A percentile compares a stretch with the other conserved stretches of the same genome.
These are phyloP conservation scores for Lycaon pictus DNA, from an alignment of 2,113 vertebrate species.

Conservation along the genomic window DNA sequence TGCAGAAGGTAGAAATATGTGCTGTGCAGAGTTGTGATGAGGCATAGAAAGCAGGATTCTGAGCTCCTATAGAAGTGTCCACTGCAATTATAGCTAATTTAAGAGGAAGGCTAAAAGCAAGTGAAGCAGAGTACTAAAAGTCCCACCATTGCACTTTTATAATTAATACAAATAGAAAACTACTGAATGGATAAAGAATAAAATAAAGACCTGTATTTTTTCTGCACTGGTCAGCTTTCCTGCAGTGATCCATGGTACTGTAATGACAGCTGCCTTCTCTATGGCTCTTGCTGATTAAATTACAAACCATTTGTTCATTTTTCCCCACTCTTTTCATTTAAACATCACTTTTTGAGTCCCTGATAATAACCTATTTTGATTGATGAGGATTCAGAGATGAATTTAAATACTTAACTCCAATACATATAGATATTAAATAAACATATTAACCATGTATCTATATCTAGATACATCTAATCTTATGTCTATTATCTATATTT, in stretches of 20 bases:
- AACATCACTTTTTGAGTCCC: background rate
- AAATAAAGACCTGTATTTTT: background rate
- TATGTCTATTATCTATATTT: background rate
- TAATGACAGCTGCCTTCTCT: background rate
- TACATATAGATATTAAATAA: background rate
- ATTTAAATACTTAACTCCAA: background rate
- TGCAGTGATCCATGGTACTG: background rate
- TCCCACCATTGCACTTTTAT: background rate
- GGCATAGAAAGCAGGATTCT: background rate
- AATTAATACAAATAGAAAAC: background rate
- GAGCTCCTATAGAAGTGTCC: too few species aligned
- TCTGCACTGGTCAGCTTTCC: background rate
- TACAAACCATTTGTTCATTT: background rate
- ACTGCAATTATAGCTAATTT: background rate
- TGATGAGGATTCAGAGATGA: background rate
- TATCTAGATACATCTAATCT: background rate
- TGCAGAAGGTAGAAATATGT: background rate
- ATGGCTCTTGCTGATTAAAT: background rate
- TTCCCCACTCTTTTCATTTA: background rate
- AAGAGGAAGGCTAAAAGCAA: background rate
- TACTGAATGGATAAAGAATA: background rate
- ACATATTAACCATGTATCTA: background rate
- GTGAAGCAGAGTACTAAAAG: background rate
- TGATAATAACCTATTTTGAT: background rate
- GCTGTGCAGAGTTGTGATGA: accelerated